A percentile compares a stretch with the other conserved stretches of the same genome.
Conservation (phyloP, 2,888 invertebrate species). For the Folsomia candida region DNA sequence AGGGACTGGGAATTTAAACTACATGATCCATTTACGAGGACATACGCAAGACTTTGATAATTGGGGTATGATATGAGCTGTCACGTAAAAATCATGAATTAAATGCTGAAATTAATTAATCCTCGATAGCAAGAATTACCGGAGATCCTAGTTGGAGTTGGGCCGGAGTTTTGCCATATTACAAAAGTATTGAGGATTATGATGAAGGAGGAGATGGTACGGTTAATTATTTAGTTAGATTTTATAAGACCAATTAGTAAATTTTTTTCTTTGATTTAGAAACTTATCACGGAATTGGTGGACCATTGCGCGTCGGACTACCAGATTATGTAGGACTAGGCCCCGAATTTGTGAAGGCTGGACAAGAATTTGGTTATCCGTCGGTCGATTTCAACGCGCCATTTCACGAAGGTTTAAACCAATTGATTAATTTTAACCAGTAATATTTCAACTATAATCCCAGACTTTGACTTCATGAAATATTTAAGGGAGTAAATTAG, state of each 20-base stretch:
- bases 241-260: background rate
- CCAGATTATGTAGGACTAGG: slow-evolving; percentile 57
- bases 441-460: too few relatives aligned
- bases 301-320: slow-evolving; percentile 53
- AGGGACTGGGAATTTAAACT: slow-evolving; percentile 28
- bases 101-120: background rate
- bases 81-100: background rate
- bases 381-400: slow-evolving; percentile 38
- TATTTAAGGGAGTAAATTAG: too few relatives aligned
- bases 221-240: background rate
- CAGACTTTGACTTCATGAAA: too few relatives aligned
- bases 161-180: slow-evolving; percentile 30
- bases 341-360: slow-evolving; percentile 39
- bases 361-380: slow-evolving; percentile 42
- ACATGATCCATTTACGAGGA: slow-evolving; percentile 31
- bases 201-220: slow-evolving; percentile 22
- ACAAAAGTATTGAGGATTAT: slow-evolving; percentile 30
- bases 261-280: background rate
- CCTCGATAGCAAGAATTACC: slow-evolving; percentile 10
- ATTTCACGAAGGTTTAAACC: slow-evolving; percentile 30
- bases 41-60: slow-evolving; percentile 27
- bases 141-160: slow-evolving; percentile 30
- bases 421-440: too few relatives aligned
- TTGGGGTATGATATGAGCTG: slow-evolving; percentile 18
- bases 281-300: slow-evolving; percentile 38